Percentiles rank a stretch among this genome's conserved stretches.
phyloP scores from a whole-genome alignment of 2,113 vertebrate species.

The Brachyistius frenatus region DNA sequence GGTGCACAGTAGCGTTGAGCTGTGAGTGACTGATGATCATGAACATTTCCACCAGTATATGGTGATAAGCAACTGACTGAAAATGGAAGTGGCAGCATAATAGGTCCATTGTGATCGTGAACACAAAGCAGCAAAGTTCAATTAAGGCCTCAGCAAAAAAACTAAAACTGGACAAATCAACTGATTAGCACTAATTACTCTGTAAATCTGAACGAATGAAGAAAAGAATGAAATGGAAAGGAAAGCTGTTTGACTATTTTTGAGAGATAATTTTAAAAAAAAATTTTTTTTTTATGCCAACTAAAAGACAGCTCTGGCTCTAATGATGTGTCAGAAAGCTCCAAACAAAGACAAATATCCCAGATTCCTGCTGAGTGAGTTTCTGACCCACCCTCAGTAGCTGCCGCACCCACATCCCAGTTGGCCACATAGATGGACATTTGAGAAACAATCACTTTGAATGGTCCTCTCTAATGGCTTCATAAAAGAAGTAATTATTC shows the following conservation, averaged over 20 bases:
- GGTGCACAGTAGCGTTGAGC: constrained; percentile 54
- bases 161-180: constrained; percentile 27
- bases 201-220: constrained; percentile 6
- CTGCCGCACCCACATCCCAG: constrained; percentile 35
- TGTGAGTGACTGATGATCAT: constrained; percentile 51
- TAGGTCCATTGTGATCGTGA: constrained; percentile 37
- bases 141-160: constrained; percentile 40
- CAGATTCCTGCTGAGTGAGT: constrained; percentile 25
- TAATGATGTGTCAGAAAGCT: constrained; percentile 36
- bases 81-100: constrained; percentile 41
- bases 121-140: constrained; percentile 51
- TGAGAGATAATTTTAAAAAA: neutral
- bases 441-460: constrained; percentile 73
- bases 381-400: constrained; percentile 24
- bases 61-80: constrained; percentile 42
- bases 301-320: constrained; percentile 18
- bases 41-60: constrained; percentile 30
- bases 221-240: constrained; percentile 1
- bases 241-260: constrained; percentile 3
- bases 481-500: constrained; percentile 79
- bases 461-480: constrained; percentile 68
- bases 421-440: constrained; percentile 59
- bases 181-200: constrained; percentile 21
- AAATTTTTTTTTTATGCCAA: constrained; percentile 12
- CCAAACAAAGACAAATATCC: constrained; percentile 29